A percentile compares a stretch with the other conserved stretches of the same genome.
phyloP scores from a whole-genome alignment of 2,113 vertebrate genomes.

The Solea senegalensis region DNA sequence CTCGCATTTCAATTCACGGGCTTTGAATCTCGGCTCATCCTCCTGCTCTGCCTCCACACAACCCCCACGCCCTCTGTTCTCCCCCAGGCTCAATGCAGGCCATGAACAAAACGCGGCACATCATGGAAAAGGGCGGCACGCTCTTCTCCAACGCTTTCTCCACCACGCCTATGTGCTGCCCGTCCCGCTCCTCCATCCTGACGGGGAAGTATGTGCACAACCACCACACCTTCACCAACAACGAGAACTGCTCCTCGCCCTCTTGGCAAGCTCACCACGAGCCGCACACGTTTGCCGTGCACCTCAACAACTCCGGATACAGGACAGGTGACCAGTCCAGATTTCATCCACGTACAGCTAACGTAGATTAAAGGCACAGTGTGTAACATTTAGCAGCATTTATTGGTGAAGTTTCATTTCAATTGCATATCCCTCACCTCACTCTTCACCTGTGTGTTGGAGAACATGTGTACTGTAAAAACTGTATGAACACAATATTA shows the following conservation, averaged over 20 bases:
- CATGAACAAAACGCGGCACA: constrained; percentile 95
- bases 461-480: too few species aligned
- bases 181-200: constrained; percentile 94
- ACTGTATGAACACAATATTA: too few species aligned
- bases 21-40: constrained; percentile 40
- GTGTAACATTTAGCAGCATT: too few species aligned
- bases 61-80: background rate
- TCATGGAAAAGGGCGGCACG: constrained; percentile 94
- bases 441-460: too few species aligned
- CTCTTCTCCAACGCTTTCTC: constrained; percentile 97
- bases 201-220: constrained; percentile 98
- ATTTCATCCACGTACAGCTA: background rate
- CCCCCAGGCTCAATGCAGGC: constrained; percentile 94
- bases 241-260: constrained; percentile 97
- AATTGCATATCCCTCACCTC: too few species aligned
- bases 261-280: constrained; percentile 98
- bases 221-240: constrained; percentile 98
- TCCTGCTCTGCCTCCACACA: background rate
- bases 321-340: constrained; percentile 86
- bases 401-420: too few species aligned
- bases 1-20: constrained; percentile 24
- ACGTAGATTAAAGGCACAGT: too few species aligned
- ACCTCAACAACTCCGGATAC: constrained; percentile 96
- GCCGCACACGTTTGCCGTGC: constrained; percentile 90
- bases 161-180: constrained; percentile 98